A percentile compares a stretch with the other conserved stretches of the same genome.
phyloP scores from a whole-genome alignment of 1,140 invertebrate genomes.

The Aphaenogaster floridana region DNA sequence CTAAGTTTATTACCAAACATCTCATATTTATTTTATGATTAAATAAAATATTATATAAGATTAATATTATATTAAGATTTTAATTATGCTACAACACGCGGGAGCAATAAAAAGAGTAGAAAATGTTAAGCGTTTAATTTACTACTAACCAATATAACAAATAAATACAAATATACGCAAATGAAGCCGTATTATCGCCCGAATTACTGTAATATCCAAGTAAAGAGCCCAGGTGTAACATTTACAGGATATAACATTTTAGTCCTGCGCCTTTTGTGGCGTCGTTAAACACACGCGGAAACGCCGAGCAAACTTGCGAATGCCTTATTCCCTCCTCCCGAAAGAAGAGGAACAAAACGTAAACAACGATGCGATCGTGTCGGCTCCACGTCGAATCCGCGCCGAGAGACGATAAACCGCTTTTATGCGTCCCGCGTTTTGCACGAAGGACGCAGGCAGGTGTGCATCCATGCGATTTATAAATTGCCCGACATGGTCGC shows the following conservation, averaged over 20 bases:
- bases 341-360: constrained; percentile 9
- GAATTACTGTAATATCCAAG: constrained; percentile 3
- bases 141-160: background rate
- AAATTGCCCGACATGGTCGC: constrained; percentile 40
- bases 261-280: background rate
- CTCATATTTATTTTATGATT: background rate
- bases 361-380: constrained; percentile 15
- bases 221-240: background rate
- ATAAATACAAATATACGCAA: constrained; percentile 25
- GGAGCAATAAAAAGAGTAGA: background rate
- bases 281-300: constrained; percentile 60
- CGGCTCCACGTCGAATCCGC: constrained; percentile 36
- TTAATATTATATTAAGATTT: background rate
- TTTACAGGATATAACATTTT: background rate
- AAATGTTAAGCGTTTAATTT: background rate
- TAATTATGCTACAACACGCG: background rate
- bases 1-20: background rate
- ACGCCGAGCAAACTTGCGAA: constrained; percentile 56
- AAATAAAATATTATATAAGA: constrained; percentile 16
- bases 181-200: background rate
- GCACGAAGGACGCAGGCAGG: constrained; percentile 48
- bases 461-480: constrained; percentile 64
- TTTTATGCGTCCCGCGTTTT: constrained; percentile 25
- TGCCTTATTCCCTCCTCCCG: constrained; percentile 1
- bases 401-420: constrained; percentile 58